Evolutionary conservation across 2,888 invertebrate genomes (phyloP), one percentile per base, ranked within the genome.

Genomic region (Panopea generosa): DNA sequence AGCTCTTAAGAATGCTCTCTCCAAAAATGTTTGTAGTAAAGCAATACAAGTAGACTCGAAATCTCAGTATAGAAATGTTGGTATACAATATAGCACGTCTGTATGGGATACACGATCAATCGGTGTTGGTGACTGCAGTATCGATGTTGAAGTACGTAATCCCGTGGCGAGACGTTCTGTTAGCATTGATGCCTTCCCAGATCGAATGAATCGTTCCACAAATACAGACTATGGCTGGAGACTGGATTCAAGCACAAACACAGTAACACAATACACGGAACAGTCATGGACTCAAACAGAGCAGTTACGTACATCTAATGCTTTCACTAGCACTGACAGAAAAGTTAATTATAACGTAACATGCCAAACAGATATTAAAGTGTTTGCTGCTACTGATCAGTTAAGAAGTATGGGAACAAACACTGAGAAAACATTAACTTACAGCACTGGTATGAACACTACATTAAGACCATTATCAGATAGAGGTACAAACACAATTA

Each of bases 121-220:
- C 20, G 92, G 90, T 43, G 86, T 87, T 55, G 89, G 92, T 20
- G 87, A 87, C 27, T 88, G 89, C 68, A 84, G 87, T 20, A 75
- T 91, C 16, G 91, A 92, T 71, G 90, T 92, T 29, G 87, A 89
- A 9, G 83, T 91, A 2, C 78, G 86, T 38, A 84, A 85, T 14
- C 83, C 84, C 20, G 85, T 86, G 7, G 71, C 79, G 7, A 89
- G 80, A 57, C 85, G 87, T 43, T 86, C 89, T 26, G 79, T 91
- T 22, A 90, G 89, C 56, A 52, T 89, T 24, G 87, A 86, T 52
- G 88, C 86, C 26, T 82, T 86, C 56, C 91, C 91, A 20, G 83
- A 84, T 11, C 71, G 81, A 11, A 79, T 81, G 26, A 84, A 87
- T 59, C 81, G 85, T 26, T 70, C 79, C 53, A 76, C 77, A 2